Evolutionary conservation across 1,140 invertebrate species (phyloP).

Genomic region (Trichomalopsis sarcophagae): DNA sequence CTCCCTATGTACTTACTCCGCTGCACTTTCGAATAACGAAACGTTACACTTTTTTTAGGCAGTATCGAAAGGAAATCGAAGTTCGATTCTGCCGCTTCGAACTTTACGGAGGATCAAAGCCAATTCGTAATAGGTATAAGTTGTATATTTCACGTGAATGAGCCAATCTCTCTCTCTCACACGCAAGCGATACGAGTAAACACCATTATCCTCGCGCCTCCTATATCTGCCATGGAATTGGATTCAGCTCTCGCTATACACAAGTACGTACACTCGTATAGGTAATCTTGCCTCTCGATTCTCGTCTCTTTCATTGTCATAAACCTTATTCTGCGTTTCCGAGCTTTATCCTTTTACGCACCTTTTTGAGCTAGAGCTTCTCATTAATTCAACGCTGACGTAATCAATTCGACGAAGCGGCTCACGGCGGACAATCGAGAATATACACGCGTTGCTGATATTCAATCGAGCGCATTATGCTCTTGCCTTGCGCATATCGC

Average conservation of each 20-base stretch:
- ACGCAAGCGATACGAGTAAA: constrained; percentile 16
- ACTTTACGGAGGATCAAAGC: neutral
- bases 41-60: neutral
- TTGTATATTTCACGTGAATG: constrained; percentile 34
- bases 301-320: neutral
- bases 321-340: neutral
- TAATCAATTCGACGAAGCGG: too few species aligned
- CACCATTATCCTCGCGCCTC: constrained; percentile 20
- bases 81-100: neutral
- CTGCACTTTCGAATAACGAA: neutral
- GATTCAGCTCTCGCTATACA: constrained; percentile 17
- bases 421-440: neutral
- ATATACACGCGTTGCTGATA: constrained; percentile 1
- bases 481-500: neutral
- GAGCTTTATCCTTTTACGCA: neutral
- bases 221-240: constrained; percentile 19
- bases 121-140: constrained; percentile 44
- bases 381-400: too few species aligned
- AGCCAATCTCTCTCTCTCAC: constrained; percentile 17
- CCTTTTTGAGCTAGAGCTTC: too few species aligned
- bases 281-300: constrained; percentile 3
- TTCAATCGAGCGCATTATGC: neutral
- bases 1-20: too few species aligned
- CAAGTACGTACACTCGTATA: neutral
- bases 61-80: neutral